These are phyloP conservation scores for Adineta ricciae DNA, from an alignment of 2,888 invertebrate species.

Conservation along the genomic window DNA sequence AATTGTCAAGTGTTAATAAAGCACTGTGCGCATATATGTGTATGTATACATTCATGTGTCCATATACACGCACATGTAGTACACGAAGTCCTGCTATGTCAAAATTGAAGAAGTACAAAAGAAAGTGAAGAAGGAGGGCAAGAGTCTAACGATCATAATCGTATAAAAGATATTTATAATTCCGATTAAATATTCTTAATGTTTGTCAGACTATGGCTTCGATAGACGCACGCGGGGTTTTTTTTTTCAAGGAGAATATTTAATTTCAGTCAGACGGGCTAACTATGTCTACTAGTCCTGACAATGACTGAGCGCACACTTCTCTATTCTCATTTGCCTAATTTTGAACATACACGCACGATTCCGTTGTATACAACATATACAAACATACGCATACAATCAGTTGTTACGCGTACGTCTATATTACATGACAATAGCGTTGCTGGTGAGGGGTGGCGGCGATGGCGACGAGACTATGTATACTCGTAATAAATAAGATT, in stretches of 20 bases:
- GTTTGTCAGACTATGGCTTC: neutral
- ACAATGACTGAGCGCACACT: neutral
- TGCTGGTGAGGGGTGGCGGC: neutral
- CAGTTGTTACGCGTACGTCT: neutral
- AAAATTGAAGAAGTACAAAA: neutral
- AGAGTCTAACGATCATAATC: neutral
- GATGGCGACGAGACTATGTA: neutral
- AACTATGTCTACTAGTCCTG: neutral
- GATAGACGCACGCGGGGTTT: neutral
- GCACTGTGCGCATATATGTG: neutral
- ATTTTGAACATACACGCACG: neutral
- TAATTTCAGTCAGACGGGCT: neutral
- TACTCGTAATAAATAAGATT: neutral
- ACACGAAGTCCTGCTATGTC: neutral
- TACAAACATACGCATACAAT: neutral
- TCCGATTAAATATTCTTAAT: slow-evolving; percentile 8
- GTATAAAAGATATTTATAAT: neutral
- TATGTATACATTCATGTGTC: neutral
- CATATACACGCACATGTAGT: too few species aligned
- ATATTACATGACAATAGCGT: neutral
- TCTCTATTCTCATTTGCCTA: neutral
- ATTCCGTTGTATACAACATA: neutral
- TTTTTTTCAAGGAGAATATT: neutral
- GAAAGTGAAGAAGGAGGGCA: neutral
- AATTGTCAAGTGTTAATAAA: neutral